A percentile compares a stretch with the other conserved stretches of the same genome.
These are phyloP conservation scores for Labeo calbasu DNA, from an alignment of 2,797 vertebrate genomes.

Conservation along the genomic window DNA sequence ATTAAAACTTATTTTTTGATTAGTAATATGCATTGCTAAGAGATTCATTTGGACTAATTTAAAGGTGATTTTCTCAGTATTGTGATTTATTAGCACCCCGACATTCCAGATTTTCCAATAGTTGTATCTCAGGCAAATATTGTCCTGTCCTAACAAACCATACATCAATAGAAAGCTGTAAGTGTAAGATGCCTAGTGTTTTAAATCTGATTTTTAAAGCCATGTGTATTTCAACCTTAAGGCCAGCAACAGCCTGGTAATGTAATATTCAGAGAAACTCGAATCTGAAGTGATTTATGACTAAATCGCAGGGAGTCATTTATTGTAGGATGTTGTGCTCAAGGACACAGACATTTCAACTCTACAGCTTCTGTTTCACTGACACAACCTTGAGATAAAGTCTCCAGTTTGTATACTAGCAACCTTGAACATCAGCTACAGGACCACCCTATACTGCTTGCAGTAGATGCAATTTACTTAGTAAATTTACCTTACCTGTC, in stretches of 20 bases:
- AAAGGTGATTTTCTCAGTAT: too few relatives aligned
- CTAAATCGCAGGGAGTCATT: neutral
- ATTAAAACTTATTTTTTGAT: too few relatives aligned
- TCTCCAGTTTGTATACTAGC: neutral
- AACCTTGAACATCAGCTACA: neutral
- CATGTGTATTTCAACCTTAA: neutral
- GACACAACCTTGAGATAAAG: conserved; percentile 12
- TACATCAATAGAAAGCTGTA: too few relatives aligned
- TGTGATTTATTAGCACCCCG: too few relatives aligned
- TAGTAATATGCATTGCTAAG: too few relatives aligned
- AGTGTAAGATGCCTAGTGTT: neutral
- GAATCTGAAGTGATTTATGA: conserved; percentile 14
- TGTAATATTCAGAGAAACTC: neutral
- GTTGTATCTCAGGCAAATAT: too few relatives aligned
- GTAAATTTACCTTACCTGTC: neutral
- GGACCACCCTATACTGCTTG: neutral
- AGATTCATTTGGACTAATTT: too few relatives aligned
- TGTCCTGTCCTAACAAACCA: too few relatives aligned
- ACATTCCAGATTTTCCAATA: too few relatives aligned
- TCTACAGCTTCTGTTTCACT: conserved; percentile 13
- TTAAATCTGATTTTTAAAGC: conserved; percentile 12
- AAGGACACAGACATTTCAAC: conserved; percentile 12
- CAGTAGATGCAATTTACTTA: neutral
- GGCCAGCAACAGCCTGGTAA: neutral
- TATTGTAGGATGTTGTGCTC: neutral